Conservation (phyloP, 2,113 vertebrate species). For the Tylochromis polylepis region DNA sequence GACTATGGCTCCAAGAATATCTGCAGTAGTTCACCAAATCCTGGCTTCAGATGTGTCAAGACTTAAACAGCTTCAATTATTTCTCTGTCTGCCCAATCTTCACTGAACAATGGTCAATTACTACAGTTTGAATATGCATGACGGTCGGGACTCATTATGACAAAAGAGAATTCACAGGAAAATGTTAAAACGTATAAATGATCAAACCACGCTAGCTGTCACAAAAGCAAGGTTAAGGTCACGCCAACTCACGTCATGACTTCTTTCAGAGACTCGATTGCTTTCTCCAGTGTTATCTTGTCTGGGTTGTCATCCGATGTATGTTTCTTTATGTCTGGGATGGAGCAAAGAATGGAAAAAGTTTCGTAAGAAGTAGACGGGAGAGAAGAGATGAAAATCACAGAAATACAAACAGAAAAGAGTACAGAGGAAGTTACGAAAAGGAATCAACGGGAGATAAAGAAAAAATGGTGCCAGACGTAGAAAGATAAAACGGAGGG, state of each 20-base stretch:
- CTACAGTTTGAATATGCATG: not conserved
- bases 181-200: not conserved
- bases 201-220: not conserved
- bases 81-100: not conserved
- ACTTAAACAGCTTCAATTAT: not conserved
- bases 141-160: not conserved
- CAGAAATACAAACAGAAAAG: not conserved
- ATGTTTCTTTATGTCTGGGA: conserved; percentile 93
- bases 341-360: not conserved
- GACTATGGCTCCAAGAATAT: not conserved
- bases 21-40: not conserved
- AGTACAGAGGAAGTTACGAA: not conserved
- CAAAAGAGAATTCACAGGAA: not conserved
- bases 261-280: conserved; percentile 94
- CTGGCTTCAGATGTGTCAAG: not conserved
- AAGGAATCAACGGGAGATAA: not conserved
- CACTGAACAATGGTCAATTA: not conserved
- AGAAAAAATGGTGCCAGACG: not conserved
- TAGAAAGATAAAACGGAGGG: not conserved
- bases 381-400: not conserved
- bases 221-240: not conserved
- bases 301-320: conserved; percentile 94
- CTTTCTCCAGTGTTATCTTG: conserved; percentile 88
- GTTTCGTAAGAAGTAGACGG: not conserved
- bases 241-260: conserved; percentile 93